These are phyloP conservation scores for Galerucella nymphaeae DNA, from an alignment of 2,888 invertebrate genomes.

Conservation along the genomic window DNA sequence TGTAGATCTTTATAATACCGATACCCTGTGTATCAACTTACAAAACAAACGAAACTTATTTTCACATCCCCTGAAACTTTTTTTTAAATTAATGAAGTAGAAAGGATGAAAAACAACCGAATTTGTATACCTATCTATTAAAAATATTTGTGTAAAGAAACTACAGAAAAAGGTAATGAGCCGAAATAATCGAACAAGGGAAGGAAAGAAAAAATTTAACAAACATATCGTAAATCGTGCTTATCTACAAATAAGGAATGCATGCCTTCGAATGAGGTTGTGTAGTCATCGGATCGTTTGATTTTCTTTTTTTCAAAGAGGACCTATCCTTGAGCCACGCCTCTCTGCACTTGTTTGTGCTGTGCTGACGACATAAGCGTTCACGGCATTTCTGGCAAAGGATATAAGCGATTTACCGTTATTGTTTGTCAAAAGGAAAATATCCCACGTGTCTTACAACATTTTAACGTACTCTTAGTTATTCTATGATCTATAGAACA, in stretches of 20 bases:
- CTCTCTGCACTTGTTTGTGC: slow-evolving; percentile 26
- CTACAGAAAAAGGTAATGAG: slow-evolving; percentile 16
- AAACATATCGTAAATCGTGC: slow-evolving; percentile 26
- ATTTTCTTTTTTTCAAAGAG: slow-evolving; percentile 30
- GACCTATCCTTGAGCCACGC: slow-evolving; percentile 38
- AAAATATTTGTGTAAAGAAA: slow-evolving; percentile 3
- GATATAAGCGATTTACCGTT: neutral
- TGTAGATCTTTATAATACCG: too few species aligned
- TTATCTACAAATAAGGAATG: slow-evolving; percentile 31
- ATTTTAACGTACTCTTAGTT: too few species aligned
- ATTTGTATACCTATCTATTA: neutral
- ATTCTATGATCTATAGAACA: too few species aligned
- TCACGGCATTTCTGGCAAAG: neutral
- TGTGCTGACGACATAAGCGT: slow-evolving; percentile 15
- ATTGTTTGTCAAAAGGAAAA: neutral
- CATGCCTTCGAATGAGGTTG: slow-evolving; percentile 16
- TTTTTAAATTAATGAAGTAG: too few species aligned
- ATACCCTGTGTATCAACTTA: too few species aligned
- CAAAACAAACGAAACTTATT: too few species aligned
- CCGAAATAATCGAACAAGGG: slow-evolving; percentile 11
- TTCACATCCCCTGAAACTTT: too few species aligned
- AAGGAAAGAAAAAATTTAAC: slow-evolving; percentile 10
- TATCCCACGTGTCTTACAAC: too few species aligned
- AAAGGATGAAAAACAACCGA: too few species aligned
- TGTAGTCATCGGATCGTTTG: slow-evolving; percentile 8